Evolutionary conservation across 2,888 invertebrate genomes (phyloP), one percentile per base, ranked within the genome.

Genomic region (Morpho achilles): DNA sequence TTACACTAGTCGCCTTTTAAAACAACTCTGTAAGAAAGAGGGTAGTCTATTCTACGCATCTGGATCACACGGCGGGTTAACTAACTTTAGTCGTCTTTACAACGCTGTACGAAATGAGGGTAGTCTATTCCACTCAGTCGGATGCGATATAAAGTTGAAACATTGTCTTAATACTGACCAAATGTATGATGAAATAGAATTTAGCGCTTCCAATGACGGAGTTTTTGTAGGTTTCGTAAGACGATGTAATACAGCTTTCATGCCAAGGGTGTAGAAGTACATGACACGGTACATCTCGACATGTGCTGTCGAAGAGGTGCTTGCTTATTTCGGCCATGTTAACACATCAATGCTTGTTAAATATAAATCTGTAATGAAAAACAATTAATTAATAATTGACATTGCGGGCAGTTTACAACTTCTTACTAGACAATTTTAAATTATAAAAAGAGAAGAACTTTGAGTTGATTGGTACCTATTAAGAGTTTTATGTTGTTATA

Each of bases 271-370:
- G 91, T 0, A 82, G 67, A 1, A 91, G 64, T 0, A 69, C 59
- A 10, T 75, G 62, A 61, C 91, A 91, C 0, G 76, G 68, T 8
- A 71, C 62, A 32, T 84, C 74, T 0, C 65, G 55, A n/a, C 77
- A 83, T 0, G 75, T 67, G 43, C 69, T 62, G 9, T 87, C 82
- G 44, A 91, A 91, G 7, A 84, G 59, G 42, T 83, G 80, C 61
- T 88, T 91, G 67, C 91, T 91, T 1, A 91, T 68, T 58, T 76
- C 81, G 57, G 76, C 83, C 91, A 91, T 91, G 49, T 65, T 79
- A 8, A 1, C n/a, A 4, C 40, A 42, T 16, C 9, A 42, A 50
- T 40, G 8, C 3, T 8, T 44, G 32, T n/a, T 32, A 8, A 10
- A 44, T 44, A 39, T 44, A 22, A 44, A 4, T 32, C 57, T 62